Conservation (phyloP, 2,113 vertebrate species). For the Ovis aries region DNA sequence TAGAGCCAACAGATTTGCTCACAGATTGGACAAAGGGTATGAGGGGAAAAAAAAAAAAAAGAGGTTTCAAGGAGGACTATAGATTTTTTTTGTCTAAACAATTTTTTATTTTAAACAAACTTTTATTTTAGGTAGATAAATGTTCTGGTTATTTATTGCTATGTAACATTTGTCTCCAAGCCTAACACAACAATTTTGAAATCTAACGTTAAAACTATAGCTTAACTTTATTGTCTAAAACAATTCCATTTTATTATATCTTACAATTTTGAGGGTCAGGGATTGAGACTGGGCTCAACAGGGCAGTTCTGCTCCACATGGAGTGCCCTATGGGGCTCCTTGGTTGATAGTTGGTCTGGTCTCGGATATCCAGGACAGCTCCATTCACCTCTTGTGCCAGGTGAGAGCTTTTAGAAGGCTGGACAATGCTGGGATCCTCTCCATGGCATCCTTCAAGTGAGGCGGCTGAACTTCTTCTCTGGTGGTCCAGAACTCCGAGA, state of each 20-base stretch:
- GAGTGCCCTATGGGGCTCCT: neutral
- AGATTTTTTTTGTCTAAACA: neutral
- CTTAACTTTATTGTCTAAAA: neutral
- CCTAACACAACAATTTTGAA: neutral
- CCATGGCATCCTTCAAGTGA: neutral
- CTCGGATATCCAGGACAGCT: neutral
- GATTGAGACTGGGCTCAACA: neutral
- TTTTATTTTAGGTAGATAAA: neutral
- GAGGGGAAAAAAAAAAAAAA: neutral
- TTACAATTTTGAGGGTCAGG: neutral
- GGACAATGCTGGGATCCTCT: neutral
- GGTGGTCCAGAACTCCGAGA: neutral
- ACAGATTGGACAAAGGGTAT: neutral
- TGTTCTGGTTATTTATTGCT: neutral
- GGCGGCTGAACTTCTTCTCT: neutral
- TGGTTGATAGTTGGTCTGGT: neutral
- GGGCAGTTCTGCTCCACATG: neutral
- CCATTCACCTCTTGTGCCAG: neutral
- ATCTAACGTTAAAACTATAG: neutral
- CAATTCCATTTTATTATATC: neutral
- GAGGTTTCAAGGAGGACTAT: neutral
- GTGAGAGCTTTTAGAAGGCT: neutral
- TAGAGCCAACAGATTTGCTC: neutral
- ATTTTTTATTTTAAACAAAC: neutral
- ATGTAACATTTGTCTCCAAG: neutral